Conservation (phyloP, 2,113 vertebrate genomes). For the Epinephelus fuscoguttatus region DNA sequence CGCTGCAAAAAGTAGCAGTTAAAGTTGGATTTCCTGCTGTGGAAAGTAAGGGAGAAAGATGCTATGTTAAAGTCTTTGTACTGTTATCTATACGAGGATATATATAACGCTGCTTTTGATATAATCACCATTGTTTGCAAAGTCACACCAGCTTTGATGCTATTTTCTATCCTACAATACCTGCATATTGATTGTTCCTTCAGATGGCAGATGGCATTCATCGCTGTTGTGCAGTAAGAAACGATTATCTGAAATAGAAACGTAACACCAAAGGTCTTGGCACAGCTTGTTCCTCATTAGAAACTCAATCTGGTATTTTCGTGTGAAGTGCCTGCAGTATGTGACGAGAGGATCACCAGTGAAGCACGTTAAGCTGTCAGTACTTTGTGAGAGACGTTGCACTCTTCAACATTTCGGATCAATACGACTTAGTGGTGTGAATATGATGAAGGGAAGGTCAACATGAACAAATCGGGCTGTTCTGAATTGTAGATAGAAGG, state of each 20-base stretch:
- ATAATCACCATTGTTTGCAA: neutral
- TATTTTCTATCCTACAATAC: neutral
- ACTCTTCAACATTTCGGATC: slow-evolving; percentile 33
- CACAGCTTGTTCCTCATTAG: slow-evolving; percentile 18
- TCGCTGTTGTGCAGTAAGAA: too few species aligned
- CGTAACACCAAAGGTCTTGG: neutral
- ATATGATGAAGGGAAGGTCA: slow-evolving; percentile 62
- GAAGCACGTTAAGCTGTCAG: slow-evolving; percentile 11
- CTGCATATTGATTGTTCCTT: neutral
- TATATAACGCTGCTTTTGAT: neutral
- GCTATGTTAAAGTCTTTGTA: neutral
- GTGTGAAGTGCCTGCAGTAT: neutral
- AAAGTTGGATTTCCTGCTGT: neutral
- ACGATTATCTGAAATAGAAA: neutral
- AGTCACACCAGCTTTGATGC: neutral
- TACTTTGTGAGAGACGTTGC: slow-evolving; percentile 4
- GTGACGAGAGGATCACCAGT: slow-evolving; percentile 7
- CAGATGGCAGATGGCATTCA: neutral
- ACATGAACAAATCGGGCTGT: slow-evolving; percentile 35
- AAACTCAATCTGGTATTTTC: slow-evolving; percentile 34
- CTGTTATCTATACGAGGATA: too few species aligned
- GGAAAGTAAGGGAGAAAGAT: neutral
- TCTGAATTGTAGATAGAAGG: slow-evolving; percentile 36
- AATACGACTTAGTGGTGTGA: slow-evolving; percentile 24
- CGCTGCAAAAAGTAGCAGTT: neutral